Evolutionary conservation across 2,113 vertebrate species (phyloP).

Genomic region (Erythrolamprus reginae): DNA sequence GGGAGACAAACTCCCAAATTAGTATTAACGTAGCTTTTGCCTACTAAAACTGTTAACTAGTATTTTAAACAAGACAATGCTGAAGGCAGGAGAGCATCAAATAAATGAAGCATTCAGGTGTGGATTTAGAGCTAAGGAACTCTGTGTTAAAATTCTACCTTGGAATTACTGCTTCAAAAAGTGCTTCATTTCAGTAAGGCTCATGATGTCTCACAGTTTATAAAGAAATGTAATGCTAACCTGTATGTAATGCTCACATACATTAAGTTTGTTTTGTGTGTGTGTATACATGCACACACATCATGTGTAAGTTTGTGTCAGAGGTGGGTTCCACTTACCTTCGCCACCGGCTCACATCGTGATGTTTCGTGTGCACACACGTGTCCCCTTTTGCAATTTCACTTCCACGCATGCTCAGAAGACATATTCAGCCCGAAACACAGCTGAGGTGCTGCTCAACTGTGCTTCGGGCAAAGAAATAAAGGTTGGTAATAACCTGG

Average conservation of each 20-base stretch:
- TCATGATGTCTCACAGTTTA: slow-evolving; percentile 62
- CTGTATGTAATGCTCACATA: slow-evolving; percentile 74
- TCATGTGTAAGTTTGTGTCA: neutral
- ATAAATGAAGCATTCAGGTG: slow-evolving; percentile 46
- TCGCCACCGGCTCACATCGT: no score
- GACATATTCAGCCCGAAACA: no score
- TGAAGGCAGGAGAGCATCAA: slow-evolving; percentile 62
- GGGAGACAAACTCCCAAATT: neutral
- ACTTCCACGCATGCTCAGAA: no score
- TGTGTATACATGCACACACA: neutral
- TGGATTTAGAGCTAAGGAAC: slow-evolving; percentile 56
- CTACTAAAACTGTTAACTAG: slow-evolving; percentile 56
- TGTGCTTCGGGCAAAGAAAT: no score
- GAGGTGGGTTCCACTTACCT: no score
- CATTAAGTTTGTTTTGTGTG: slow-evolving; percentile 55
- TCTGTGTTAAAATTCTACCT: slow-evolving; percentile 43
- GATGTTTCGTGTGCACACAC: no score
- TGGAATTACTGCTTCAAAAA: slow-evolving; percentile 73
- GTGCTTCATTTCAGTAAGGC: slow-evolving; percentile 75
- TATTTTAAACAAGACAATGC: slow-evolving; percentile 65
- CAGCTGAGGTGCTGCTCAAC: no score
- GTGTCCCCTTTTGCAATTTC: no score
- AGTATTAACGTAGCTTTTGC: neutral
- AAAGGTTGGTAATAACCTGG: no score
- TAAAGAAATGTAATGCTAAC: slow-evolving; percentile 74